phyloP scores from a whole-genome alignment of 2,888 invertebrate genomes.

The Octodonta nipae region DNA sequence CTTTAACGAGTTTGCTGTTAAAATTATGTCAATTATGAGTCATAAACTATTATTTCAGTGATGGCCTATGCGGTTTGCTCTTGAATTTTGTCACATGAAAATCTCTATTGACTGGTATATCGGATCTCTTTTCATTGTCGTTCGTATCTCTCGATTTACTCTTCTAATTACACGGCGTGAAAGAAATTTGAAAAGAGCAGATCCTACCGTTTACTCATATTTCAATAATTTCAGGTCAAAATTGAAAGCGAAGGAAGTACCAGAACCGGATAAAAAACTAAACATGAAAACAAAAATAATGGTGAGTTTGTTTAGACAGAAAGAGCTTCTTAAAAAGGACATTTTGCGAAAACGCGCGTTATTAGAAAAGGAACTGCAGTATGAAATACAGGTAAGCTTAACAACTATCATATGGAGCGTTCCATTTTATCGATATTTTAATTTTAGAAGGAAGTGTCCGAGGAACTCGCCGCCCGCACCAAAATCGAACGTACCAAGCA shows the following conservation, averaged over 20 bases:
- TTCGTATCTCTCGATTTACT: too few relatives aligned
- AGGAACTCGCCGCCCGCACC: constrained; percentile 56
- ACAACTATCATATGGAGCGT: too few relatives aligned
- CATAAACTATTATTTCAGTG: too few relatives aligned
- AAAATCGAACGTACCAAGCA: constrained; percentile 56
- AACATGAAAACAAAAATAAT: constrained; percentile 46
- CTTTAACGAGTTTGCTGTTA: too few relatives aligned
- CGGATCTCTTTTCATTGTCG: too few relatives aligned
- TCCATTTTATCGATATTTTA: constrained; percentile 1
- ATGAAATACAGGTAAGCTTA: constrained; percentile 71
- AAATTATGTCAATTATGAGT: too few relatives aligned
- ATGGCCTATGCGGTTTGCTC: too few relatives aligned
- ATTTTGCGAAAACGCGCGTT: constrained; percentile 81
- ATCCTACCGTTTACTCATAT: too few relatives aligned
- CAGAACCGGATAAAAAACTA: constrained; percentile 42
- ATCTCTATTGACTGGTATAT: too few relatives aligned
- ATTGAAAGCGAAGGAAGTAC: constrained; percentile 29
- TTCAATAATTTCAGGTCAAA: constrained; percentile 17
- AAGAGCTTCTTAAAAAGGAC: constrained; percentile 83
- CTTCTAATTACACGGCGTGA: too few relatives aligned
- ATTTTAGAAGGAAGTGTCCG: constrained; percentile 57
- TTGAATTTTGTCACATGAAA: too few relatives aligned
- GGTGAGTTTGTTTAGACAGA: constrained; percentile 70
- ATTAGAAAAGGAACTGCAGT: constrained; percentile 77
- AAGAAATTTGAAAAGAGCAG: too few relatives aligned